Evolutionary conservation across 2,888 invertebrate species (phyloP), one percentile per base, ranked within the genome.

Genomic region (Cephus runcator): DNA sequence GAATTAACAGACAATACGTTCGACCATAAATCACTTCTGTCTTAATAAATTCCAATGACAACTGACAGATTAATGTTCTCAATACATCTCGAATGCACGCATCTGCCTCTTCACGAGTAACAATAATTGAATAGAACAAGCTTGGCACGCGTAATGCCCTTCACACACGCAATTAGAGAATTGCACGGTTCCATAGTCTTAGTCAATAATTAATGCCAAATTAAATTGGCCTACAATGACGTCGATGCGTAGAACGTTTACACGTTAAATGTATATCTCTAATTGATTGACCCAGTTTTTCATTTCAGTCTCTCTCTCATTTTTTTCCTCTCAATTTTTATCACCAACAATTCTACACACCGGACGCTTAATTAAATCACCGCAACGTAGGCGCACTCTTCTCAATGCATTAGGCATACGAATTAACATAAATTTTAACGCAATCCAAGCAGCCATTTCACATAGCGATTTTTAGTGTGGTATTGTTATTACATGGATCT

Each of bases 381-480:
- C 85, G 85, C 85, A 85, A 85, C 85, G 86, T 83, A 87, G 86
- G 86, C 87, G 85, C 87, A 86, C 85, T 87, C 86, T 84, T 81
- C 76, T 30, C 31, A 33, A 71, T 31, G 71, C 71, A 23, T 56
- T 23, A 56, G 56, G 56, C 56, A 56, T 56, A 56, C 23, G 56
- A 56, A 56, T 56, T 9, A 56, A 56, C 56, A 56, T 23, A 56
- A 56, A 56, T 56, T 56, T 56, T 9, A 56, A 56, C 56, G 56
- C 56, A 56, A 56, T 23, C 56, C 6, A 56, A 23, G 56, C 56
- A 56, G 23, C 56, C 56, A 23, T 56, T 56, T 56, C 3, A 23
- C 23, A 56, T 15, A 56, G 56, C 56, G 23, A 23, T 56, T 56
- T 23, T 56, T 11, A 56, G 23, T 56, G 56, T 56, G 2, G 6